These are phyloP conservation scores for Panurus biarmicus DNA, from an alignment of 2,113 vertebrate genomes.

Conservation along the genomic window DNA sequence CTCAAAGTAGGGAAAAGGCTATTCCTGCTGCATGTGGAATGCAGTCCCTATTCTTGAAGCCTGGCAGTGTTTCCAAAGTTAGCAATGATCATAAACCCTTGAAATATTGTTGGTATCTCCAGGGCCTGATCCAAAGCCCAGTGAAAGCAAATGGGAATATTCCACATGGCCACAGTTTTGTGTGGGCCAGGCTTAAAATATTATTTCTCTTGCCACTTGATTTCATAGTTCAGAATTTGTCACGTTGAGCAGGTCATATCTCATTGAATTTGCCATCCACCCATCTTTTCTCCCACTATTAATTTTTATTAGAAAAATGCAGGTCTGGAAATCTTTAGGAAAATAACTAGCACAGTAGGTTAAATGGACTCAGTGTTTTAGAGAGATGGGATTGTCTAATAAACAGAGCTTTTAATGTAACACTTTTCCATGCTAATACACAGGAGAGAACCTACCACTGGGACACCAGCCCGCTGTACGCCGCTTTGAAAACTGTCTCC, in stretches of 20 bases:
- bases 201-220: not conserved
- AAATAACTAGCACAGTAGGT: not conserved
- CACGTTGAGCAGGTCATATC: not conserved
- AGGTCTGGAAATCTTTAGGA: not conserved
- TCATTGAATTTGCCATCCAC: not conserved
- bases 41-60: not conserved
- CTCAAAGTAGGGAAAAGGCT: slow-evolving; percentile 3
- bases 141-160: not conserved
- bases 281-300: not conserved
- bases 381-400: not conserved
- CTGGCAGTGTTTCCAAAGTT: not conserved
- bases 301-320: not conserved
- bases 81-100: not conserved
- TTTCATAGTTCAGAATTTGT: not conserved
- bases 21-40: not conserved
- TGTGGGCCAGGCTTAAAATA: not conserved
- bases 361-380: not conserved
- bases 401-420: not conserved
- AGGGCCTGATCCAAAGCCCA: not conserved
- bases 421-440: not conserved
- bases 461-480: not conserved
- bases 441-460: not conserved
- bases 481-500: not conserved
- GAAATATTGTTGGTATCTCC: not conserved
- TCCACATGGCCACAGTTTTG: not conserved